Conservation (phyloP, 2,113 vertebrate genomes). For the Synodontis membranacea region DNA sequence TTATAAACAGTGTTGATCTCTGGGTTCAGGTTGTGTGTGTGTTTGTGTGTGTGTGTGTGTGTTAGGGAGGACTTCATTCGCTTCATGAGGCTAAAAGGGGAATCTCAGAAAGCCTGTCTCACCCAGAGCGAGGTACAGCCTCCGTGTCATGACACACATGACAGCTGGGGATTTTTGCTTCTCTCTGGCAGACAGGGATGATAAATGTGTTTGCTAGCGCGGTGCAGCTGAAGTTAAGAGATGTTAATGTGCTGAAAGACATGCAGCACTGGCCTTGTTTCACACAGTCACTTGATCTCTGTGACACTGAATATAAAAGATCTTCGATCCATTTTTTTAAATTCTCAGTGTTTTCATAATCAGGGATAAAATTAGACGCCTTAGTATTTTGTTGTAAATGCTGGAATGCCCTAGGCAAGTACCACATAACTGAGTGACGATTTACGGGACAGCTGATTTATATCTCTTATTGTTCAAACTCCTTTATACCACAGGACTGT, state of each 20-base stretch:
- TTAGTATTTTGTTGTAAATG: background rate
- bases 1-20: background rate
- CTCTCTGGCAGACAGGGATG: slow-evolving; percentile 33
- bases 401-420: background rate
- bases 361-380: background rate
- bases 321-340: background rate
- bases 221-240: slow-evolving; percentile 40
- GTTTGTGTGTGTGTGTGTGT: background rate
- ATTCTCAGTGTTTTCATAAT: background rate
- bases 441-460: background rate
- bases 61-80: slow-evolving; percentile 9
- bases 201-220: slow-evolving; percentile 39
- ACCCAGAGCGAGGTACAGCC: slow-evolving; percentile 4
- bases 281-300: slow-evolving; percentile 22
- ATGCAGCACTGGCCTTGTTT: slow-evolving; percentile 36
- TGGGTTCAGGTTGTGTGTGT: background rate
- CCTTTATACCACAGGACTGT: background rate
- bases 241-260: slow-evolving; percentile 31
- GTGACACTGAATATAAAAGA: background rate
- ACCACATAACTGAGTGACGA: background rate
- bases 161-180: slow-evolving; percentile 37
- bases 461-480: background rate
- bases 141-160: slow-evolving; percentile 35
- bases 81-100: slow-evolving; percentile 33
- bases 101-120: slow-evolving; percentile 28